Percentiles rank a stretch among this genome's conserved stretches.
phyloP scores from a whole-genome alignment of 2,113 vertebrate genomes.

The Phaetusa simplex region DNA sequence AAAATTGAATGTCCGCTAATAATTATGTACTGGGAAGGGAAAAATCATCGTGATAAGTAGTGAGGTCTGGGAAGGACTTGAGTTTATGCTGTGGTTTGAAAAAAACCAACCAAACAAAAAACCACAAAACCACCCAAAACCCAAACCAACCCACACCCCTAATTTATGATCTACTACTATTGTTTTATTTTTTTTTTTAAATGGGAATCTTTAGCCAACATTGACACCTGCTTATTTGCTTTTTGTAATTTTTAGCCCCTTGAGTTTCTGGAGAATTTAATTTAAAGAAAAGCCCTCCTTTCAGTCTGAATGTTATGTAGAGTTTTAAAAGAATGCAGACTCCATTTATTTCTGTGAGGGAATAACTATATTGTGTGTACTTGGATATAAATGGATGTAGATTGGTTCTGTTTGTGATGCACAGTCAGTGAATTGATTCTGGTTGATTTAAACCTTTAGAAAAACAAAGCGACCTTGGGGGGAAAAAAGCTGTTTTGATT shows the following conservation, averaged over 20 bases:
- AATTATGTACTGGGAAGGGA: background rate
- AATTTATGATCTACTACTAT: background rate
- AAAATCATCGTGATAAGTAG: background rate
- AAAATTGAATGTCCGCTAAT: background rate
- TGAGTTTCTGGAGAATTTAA: background rate
- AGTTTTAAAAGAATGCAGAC: background rate
- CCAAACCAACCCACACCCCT: background rate
- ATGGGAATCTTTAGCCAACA: background rate
- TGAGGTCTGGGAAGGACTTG: background rate
- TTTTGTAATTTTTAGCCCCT: background rate
- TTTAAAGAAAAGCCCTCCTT: background rate
- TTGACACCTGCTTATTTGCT: background rate
- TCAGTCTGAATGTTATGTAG: background rate
- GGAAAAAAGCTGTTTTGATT: background rate
- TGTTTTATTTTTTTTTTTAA: background rate
- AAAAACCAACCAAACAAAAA: background rate
- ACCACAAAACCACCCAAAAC: too few species aligned
- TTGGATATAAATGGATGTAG: background rate
- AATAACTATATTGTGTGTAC: background rate
- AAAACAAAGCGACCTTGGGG: background rate
- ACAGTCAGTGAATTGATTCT: background rate
- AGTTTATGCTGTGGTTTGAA: background rate
- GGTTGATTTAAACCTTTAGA: constrained; percentile 2
- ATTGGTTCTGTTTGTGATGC: background rate
- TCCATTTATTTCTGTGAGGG: background rate